A percentile compares a stretch with the other conserved stretches of the same genome.
These are phyloP conservation scores for Drosophila prostipennis DNA, from an alignment of 2,888 invertebrate genomes.

Conservation along the genomic window DNA sequence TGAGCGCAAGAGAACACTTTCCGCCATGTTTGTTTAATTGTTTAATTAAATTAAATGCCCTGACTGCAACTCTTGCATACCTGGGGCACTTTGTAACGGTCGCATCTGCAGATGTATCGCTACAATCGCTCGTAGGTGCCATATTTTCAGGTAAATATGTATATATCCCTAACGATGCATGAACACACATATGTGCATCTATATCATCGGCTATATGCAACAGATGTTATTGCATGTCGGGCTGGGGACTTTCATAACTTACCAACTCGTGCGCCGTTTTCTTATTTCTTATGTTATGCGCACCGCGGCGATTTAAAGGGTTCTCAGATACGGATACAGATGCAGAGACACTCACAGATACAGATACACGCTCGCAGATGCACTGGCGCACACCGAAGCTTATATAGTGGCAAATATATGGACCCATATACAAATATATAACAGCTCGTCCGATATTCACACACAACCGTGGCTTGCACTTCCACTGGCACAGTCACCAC, in stretches of 20 bases:
- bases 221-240: conserved; percentile 67
- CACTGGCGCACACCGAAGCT: conserved; percentile 23
- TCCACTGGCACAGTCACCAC: conserved; percentile 22
- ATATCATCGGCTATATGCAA: conserved; percentile 54
- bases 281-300: conserved; percentile 77
- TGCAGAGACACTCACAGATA: neutral
- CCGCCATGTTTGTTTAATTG: conserved; percentile 78
- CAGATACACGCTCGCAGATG: conserved; percentile 13
- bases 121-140: conserved; percentile 8
- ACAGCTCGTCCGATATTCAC: neutral
- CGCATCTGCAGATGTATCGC: conserved; percentile 3
- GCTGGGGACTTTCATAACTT: conserved; percentile 57
- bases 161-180: neutral
- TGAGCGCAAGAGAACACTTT: conserved; percentile 20
- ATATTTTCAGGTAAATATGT: conserved; percentile 11
- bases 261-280: conserved; percentile 54
- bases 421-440: neutral
- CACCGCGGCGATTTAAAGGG: conserved; percentile 45
- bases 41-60: conserved; percentile 81
- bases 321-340: conserved; percentile 19
- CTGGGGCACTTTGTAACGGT: conserved; percentile 23
- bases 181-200: conserved; percentile 1
- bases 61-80: conserved; percentile 62
- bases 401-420: conserved; percentile 19
- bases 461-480: conserved; percentile 26